These are phyloP conservation scores for Drosophila nannoptera DNA, from an alignment of 1,140 invertebrate species.

Conservation along the genomic window DNA sequence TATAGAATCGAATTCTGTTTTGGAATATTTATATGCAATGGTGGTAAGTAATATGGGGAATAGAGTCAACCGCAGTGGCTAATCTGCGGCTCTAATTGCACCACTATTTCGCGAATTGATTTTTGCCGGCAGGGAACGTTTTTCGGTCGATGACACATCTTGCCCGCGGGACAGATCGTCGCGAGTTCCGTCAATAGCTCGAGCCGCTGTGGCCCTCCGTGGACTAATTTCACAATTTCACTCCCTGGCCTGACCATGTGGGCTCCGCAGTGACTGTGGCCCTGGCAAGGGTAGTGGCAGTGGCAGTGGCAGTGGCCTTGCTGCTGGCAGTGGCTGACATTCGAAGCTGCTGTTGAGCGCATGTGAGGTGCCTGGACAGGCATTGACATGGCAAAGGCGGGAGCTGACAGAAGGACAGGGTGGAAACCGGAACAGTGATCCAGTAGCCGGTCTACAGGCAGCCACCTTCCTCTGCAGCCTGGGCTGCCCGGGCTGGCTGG, in stretches of 20 bases:
- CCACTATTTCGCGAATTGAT: neutral
- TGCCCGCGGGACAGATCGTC: slow-evolving; percentile 1
- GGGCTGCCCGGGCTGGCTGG: neutral
- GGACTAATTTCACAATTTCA: slow-evolving; percentile 12
- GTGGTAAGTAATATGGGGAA: no score
- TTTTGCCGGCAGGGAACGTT: neutral
- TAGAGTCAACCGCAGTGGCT: no score
- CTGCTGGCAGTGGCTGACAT: slow-evolving; percentile 33
- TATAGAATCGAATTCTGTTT: no score
- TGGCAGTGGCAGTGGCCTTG: slow-evolving; percentile 56
- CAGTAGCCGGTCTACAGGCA: slow-evolving; percentile 30
- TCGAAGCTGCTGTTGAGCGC: slow-evolving; percentile 14
- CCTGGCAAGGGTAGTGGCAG: neutral
- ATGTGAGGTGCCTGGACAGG: slow-evolving; percentile 8
- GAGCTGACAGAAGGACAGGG: neutral
- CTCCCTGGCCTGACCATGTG: slow-evolving; percentile 31
- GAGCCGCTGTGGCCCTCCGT: slow-evolving; percentile 2
- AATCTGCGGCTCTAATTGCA: neutral
- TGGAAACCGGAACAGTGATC: neutral
- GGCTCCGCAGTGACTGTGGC: slow-evolving; percentile 29
- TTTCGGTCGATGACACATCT: neutral
- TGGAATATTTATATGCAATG: no score
- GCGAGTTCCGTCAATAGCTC: slow-evolving; percentile 38
- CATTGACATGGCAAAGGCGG: slow-evolving; percentile 3
- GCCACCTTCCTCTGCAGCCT: slow-evolving; percentile 11